Percentiles rank a stretch among this genome's conserved stretches.
Conservation (phyloP, 2,888 invertebrate genomes). For the Achlya flavicornis region DNA sequence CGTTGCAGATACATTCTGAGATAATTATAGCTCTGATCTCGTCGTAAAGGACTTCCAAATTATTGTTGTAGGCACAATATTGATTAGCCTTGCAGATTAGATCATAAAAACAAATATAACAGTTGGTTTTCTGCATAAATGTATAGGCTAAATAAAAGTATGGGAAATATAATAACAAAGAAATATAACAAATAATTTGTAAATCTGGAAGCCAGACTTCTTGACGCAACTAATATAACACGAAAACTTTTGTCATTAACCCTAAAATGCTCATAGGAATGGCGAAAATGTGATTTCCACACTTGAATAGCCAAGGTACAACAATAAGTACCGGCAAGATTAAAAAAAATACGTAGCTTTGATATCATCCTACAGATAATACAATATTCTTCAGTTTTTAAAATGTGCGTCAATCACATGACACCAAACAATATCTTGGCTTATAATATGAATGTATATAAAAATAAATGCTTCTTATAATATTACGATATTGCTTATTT, state of each 20-base stretch:
- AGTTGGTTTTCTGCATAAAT: too few relatives aligned
- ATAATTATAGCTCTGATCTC: too few relatives aligned
- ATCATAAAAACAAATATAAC: too few relatives aligned
- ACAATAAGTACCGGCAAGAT: too few relatives aligned
- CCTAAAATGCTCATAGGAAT: background rate
- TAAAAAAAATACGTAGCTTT: too few relatives aligned
- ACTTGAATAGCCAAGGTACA: background rate
- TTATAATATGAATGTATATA: constrained; percentile 22
- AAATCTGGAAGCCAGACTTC: background rate
- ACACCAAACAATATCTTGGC: constrained; percentile 24
- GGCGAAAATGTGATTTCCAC: background rate
- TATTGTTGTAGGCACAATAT: too few relatives aligned
- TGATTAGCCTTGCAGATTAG: too few relatives aligned
- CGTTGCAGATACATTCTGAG: too few relatives aligned
- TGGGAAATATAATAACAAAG: background rate
- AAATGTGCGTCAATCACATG: constrained; percentile 21
- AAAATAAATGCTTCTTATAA: constrained; percentile 30
- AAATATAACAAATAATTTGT: background rate
- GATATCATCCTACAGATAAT: too few relatives aligned
- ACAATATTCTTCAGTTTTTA: too few relatives aligned
- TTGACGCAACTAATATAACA: background rate
- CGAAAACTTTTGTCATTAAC: background rate
- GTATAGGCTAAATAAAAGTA: too few relatives aligned
- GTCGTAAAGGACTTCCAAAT: too few relatives aligned
- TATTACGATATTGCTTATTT: constrained; percentile 17